phyloP scores from a whole-genome alignment of 92 coral and sea anemone species.

The Desmophyllum pertusum region DNA sequence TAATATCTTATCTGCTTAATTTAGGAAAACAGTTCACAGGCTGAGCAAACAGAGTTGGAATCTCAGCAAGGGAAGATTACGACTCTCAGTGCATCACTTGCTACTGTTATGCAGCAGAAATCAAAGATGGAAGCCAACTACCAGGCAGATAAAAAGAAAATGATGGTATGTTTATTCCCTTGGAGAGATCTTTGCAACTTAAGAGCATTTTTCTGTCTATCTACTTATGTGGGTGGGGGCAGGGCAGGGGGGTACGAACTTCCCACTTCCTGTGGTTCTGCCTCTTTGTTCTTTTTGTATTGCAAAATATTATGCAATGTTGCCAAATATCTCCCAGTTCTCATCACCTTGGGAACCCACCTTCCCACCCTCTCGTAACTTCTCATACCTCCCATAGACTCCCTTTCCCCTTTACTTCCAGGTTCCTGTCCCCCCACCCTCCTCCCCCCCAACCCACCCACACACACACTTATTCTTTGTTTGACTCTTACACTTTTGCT shows the following conservation, averaged over 20 bases:
- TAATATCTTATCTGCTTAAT: neutral
- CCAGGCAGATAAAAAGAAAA: conserved; percentile 94
- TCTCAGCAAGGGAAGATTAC: conserved; percentile 59
- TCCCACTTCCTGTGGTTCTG: too few species aligned
- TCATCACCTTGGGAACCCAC: too few species aligned
- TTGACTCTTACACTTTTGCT: neutral
- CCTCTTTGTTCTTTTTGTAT: too few species aligned
- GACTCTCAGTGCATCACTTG: conserved; percentile 80
- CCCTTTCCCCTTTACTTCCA: too few species aligned
- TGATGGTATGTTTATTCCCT: conserved; percentile 71
- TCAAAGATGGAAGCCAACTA: conserved; percentile 93
- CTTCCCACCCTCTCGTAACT: too few species aligned
- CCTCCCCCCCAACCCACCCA: too few species aligned
- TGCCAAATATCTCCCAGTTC: too few species aligned
- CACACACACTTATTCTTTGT: neutral
- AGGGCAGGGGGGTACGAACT: too few species aligned
- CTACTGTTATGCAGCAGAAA: conserved; percentile 98
- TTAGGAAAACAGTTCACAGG: conserved; percentile 26
- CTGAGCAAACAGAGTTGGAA: conserved; percentile 31
- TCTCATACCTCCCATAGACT: too few species aligned
- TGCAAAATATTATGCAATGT: too few species aligned
- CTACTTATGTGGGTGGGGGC: too few species aligned
- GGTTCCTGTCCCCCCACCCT: too few species aligned
- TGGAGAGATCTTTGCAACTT: neutral
- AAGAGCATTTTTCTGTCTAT: neutral